Evolutionary conservation across 2,888 invertebrate genomes (phyloP).

Genomic region (Psylliodes chrysocephalus): DNA sequence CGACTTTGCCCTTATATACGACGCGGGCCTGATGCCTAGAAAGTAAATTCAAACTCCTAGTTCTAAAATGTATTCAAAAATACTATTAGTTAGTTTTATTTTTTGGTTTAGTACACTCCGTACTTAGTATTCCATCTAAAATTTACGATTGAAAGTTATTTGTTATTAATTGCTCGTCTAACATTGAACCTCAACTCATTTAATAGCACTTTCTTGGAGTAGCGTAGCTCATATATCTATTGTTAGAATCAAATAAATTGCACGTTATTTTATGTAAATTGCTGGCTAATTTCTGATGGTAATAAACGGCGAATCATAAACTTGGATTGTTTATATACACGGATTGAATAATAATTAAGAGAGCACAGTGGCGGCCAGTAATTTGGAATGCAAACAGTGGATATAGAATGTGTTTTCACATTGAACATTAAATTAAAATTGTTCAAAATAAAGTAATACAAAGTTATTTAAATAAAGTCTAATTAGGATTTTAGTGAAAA

Average conservation of each 20-base stretch:
- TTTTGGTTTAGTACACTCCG: not conserved
- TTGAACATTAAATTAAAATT: no score
- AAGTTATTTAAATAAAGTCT: no score
- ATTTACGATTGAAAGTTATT: conserved; percentile 9
- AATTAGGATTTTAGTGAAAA: no score
- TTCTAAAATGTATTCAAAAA: no score
- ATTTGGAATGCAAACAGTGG: no score
- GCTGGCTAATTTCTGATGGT: conserved; percentile 14
- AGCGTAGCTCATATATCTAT: conserved; percentile 6
- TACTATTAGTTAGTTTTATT: no score
- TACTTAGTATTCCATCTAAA: not conserved
- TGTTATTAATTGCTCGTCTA: conserved; percentile 10
- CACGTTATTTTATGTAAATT: conserved; percentile 15
- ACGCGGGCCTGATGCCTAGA: no score
- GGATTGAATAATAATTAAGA: conserved; percentile 16
- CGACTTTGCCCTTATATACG: no score
- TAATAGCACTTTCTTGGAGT: conserved; percentile 11
- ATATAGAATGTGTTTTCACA: no score
- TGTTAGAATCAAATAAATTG: conserved; percentile 16
- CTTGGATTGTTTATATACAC: conserved; percentile 15
- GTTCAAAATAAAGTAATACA: no score
- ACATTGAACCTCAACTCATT: conserved; percentile 11
- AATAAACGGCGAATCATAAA: conserved; percentile 17
- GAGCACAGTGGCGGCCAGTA: not conserved
- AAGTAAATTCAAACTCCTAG: no score